Conservation (phyloP, 2,797 vertebrate genomes). For the Danio aesculapii region DNA sequence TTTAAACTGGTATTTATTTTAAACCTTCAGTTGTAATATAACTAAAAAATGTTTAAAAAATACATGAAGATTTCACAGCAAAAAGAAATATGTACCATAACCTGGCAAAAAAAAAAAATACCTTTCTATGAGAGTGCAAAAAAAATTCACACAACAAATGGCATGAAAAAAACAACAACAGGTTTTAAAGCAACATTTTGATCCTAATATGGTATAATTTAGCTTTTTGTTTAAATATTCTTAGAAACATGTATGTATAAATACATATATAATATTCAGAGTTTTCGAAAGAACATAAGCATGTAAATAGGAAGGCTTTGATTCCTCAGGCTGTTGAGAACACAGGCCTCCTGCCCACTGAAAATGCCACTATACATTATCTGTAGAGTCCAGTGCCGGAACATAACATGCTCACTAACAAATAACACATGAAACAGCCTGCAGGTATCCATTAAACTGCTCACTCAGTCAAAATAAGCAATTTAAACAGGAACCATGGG, state of each 20-base stretch:
- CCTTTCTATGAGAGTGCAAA: too few relatives aligned
- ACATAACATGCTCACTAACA: background rate
- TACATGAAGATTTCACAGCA: too few relatives aligned
- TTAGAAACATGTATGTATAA: too few relatives aligned
- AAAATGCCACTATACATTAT: conserved; percentile 27
- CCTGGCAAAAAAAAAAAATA: too few relatives aligned
- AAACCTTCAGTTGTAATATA: too few relatives aligned
- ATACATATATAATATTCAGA: background rate
- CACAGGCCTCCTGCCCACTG: background rate
- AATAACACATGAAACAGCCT: conserved; percentile 16
- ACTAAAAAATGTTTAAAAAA: too few relatives aligned
- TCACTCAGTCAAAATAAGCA: conserved; percentile 14
- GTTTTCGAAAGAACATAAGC: background rate
- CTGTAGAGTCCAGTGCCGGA: background rate
- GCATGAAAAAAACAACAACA: too few relatives aligned
- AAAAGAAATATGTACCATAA: too few relatives aligned
- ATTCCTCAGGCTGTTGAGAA: conserved; percentile 7
- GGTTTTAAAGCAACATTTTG: too few relatives aligned
- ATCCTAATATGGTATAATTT: too few relatives aligned
- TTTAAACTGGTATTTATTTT: too few relatives aligned
- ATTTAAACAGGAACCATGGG: background rate
- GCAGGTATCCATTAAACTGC: conserved; percentile 4
- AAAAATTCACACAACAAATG: too few relatives aligned
- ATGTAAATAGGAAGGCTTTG: background rate
- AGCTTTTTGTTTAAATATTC: background rate